phyloP scores from a whole-genome alignment of 2,888 invertebrate species.

The Caenorhabditis imperialis region DNA sequence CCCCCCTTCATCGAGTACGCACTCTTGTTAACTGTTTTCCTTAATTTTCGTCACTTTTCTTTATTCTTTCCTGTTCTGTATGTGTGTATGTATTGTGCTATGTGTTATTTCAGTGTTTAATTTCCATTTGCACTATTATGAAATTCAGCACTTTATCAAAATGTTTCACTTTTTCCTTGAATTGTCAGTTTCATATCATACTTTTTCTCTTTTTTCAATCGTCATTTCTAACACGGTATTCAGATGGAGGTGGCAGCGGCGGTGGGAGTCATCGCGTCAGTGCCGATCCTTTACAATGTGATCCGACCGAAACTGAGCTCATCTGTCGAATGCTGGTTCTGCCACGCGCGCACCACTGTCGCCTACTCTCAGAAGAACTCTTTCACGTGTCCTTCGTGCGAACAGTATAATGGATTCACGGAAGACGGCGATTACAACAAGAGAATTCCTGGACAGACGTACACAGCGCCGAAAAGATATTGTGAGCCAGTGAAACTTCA shows the following conservation, averaged over 20 bases:
- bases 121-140: constrained; percentile 9
- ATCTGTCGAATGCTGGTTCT: constrained; percentile 71
- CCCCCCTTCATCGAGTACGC: constrained; percentile 1
- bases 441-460: constrained; percentile 48
- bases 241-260: constrained; percentile 53
- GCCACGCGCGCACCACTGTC: constrained; percentile 52
- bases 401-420: constrained; percentile 71
- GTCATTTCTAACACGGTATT: not conserved
- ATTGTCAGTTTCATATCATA: not conserved
- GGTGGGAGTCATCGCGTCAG: constrained; percentile 25
- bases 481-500: constrained; percentile 18
- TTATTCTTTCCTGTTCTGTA: constrained; percentile 23
- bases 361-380: constrained; percentile 44
- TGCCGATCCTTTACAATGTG: constrained; percentile 18
- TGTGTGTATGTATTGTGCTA: constrained; percentile 48
- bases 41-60: not conserved
- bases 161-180: not conserved
- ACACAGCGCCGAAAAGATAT: constrained; percentile 19
- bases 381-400: constrained; percentile 64
- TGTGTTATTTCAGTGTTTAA: constrained; percentile 1
- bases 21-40: not conserved
- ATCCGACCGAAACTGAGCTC: constrained; percentile 28
- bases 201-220: not conserved
- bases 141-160: constrained; percentile 1
- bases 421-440: constrained; percentile 67